These are phyloP conservation scores for Calyptommatus sinebrachiatus DNA, from an alignment of 2,113 vertebrate genomes.

Conservation along the genomic window DNA sequence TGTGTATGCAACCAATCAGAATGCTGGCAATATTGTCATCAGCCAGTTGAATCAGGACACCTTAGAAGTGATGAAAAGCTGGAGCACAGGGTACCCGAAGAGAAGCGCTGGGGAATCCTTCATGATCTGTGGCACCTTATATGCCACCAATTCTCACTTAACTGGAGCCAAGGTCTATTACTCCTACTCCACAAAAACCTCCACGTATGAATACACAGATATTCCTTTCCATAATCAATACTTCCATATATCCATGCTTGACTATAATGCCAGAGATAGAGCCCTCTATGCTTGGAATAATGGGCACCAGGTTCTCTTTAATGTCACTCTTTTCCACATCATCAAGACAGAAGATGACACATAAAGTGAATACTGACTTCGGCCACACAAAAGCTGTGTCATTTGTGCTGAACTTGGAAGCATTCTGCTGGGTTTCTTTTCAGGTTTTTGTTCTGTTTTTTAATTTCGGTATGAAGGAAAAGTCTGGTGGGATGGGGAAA, in stretches of 20 bases:
- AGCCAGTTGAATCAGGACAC: conserved; percentile 91
- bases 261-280: conserved; percentile 95
- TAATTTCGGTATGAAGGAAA: conserved; percentile 40
- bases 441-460: conserved; percentile 25
- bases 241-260: conserved; percentile 98
- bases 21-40: conserved; percentile 95
- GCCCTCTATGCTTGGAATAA: conserved; percentile 98
- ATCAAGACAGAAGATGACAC: conserved; percentile 96
- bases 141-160: conserved; percentile 95
- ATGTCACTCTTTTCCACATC: conserved; percentile 95
- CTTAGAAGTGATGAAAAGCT: conserved; percentile 89
- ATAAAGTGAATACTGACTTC: conserved; percentile 67
- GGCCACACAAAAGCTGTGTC: conserved; percentile 43
- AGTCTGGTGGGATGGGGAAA: conserved; percentile 29
- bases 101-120: conserved; percentile 96
- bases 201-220: conserved; percentile 93
- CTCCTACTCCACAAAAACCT: conserved; percentile 95
- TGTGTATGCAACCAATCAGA: conserved; percentile 97
- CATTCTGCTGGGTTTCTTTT: conserved; percentile 46
- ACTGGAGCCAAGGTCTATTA: conserved; percentile 98
- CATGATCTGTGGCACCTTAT: conserved; percentile 97
- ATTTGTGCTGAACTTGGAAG: conserved; percentile 65
- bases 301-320: conserved; percentile 97
- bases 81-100: conserved; percentile 96
- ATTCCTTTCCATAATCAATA: conserved; percentile 99